Conservation (phyloP, 2,113 vertebrate species). For the Oxyruncus cristatus region DNA sequence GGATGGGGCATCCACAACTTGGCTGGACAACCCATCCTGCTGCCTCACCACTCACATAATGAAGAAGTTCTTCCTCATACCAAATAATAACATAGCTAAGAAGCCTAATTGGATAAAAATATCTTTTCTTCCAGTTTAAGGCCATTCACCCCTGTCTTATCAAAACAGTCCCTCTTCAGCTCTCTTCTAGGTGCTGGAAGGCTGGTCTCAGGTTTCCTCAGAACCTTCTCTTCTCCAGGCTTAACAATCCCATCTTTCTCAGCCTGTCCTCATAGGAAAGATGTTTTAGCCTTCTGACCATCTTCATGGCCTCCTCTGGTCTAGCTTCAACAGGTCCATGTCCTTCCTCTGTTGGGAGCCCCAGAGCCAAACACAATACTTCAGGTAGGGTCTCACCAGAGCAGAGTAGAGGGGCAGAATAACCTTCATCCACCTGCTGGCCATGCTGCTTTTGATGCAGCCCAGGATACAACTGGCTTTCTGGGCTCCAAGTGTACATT, state of each 20-base stretch:
- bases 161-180: background rate
- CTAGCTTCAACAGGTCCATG: background rate
- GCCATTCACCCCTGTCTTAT: background rate
- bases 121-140: background rate
- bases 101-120: background rate
- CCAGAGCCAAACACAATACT: background rate
- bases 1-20: background rate
- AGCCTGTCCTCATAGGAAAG: background rate
- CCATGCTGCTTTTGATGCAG: background rate
- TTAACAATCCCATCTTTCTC: background rate
- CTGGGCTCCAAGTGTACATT: background rate
- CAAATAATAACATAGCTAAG: background rate
- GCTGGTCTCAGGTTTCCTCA: background rate
- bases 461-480: accelerated
- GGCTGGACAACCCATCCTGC: background rate
- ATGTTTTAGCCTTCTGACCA: background rate
- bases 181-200: background rate
- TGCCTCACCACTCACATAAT: background rate
- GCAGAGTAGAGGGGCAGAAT: background rate
- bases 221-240: background rate
- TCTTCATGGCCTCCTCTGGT: background rate
- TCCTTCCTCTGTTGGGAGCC: background rate
- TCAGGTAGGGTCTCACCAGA: background rate
- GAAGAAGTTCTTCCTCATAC: background rate
- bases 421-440: background rate